Evolutionary conservation across 2,888 invertebrate genomes (phyloP), one percentile per base, ranked within the genome.

Genomic region (Oligia strigilis): DNA sequence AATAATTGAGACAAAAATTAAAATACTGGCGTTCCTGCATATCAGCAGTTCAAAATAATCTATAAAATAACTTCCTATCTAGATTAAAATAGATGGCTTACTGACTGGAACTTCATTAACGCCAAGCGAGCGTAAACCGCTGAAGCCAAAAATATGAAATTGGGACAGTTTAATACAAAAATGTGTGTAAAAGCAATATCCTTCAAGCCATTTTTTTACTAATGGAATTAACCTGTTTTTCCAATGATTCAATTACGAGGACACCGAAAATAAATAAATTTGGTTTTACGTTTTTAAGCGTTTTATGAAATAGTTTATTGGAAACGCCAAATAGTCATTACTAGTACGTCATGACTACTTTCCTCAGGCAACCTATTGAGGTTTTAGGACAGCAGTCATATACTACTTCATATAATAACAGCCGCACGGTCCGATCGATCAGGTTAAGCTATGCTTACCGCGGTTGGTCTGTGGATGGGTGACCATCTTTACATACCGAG

Each of bases 61-160:
- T 55, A 40, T 65, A 52, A 8, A 11, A 36, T 6, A 17, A 8
- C 0, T 43, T 52, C 4, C 1, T 23, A 67, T 66, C 17, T 49
- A 49, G 11, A 49, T 69, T n/a, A 43, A 69, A 52, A 70, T n/a
- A 14, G 1, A 52, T 70, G 19, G 13, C 13, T 67, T 40, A 52
- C 49, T 66, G 49, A 36, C 36, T 52, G 52, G 13, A 74, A 52
- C 40, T 52, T 52, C 8, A 40, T n/a, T 40, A 49, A 23, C 14
- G 14, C 8, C 29, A 43, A 29, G 14, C 14, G 55, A 29, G 14
- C 14, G 17, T 23, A 55, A 29, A 40, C 52, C 13, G 17, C 6
- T 52, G 67, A n/a, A 71, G 36, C 36, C 36, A 29, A n/a, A 52
- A 72, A 46, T 60, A 36, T 75, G 23, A 75, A 71, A 43, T 58